Evolutionary conservation across 1,140 invertebrate genomes (phyloP), one percentile per base, ranked within the genome.

Genomic region (Calephelis virginiensis): DNA sequence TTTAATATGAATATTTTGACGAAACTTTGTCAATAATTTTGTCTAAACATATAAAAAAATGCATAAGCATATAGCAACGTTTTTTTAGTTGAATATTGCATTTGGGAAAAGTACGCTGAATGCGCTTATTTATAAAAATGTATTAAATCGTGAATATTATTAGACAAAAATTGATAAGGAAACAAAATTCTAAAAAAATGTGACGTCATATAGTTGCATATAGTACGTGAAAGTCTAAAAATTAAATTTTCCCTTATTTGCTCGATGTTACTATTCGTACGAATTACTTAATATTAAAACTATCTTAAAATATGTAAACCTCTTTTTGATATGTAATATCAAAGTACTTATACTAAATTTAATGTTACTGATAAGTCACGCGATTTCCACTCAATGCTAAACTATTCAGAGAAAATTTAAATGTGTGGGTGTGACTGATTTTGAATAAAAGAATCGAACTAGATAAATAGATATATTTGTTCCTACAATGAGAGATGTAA

Each of bases 141-240:
- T 53, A 53, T 53, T 11, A 53, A 17, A 17, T 53, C 14, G 45
- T 64, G 48, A 60, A 60, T 46, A 10, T 37, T 56, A 62, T 49
- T 62, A 62, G 62, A 69, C 43, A 64, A 64, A 64, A 64, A 40
- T 17, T 50, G 10, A 56, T 56, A 37, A 56, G 50, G 17, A 37
- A 56, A 37, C 8, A 56, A 56, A 56, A 56, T 28, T 37, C 17
- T 37, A 56, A 56, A 56, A 56, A 56, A 56, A 37, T 37, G 17
- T 56, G 14, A 17, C 28, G 50, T 28, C 50, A 56, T 56, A 28
- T 56, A 56, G 8, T 50, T 14, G 6, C 13, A 12, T 28, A 11
- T 56, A 56, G 11, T 28, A 28, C 14, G 14, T 50, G 0, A 28
- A 28, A 53, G 10, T 13, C 4, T 56, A 6, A 13, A 9, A 37